Conservation (phyloP, 2,888 invertebrate species). For the Macroteleia sp. region DNA sequence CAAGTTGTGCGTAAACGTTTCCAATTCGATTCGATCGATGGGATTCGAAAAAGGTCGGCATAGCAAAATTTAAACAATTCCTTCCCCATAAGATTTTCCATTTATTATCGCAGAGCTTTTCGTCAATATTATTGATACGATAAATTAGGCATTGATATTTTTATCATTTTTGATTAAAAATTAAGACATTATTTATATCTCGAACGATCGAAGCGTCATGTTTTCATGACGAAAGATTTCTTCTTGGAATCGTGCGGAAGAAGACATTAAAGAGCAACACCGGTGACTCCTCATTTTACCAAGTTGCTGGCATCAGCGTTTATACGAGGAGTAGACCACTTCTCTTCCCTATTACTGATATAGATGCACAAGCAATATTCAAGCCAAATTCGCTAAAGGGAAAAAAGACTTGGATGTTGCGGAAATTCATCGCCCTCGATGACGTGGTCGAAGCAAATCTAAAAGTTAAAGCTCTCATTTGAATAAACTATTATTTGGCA, state of each 20-base stretch:
- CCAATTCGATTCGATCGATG: constrained; percentile 20
- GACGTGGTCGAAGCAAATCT: not conserved
- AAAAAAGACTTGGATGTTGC: not conserved
- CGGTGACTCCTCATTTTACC: constrained; percentile 47
- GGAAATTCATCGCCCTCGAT: not conserved
- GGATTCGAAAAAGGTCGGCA: constrained; percentile 1
- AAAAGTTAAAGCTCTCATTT: not conserved
- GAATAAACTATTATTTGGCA: not conserved
- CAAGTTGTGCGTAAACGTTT: constrained; percentile 37
- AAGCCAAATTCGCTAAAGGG: constrained; percentile 35
- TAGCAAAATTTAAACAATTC: constrained; percentile 23
- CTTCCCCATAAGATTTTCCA: not conserved
- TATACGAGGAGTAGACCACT: constrained; percentile 29
- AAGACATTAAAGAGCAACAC: constrained; percentile 46
- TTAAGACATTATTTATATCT: too few relatives aligned
- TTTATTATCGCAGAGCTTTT: not conserved
- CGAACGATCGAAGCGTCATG: too few relatives aligned
- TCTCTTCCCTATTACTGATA: constrained; percentile 29
- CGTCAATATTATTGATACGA: too few relatives aligned
- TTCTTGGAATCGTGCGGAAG: constrained; percentile 37
- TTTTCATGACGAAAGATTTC: constrained; percentile 38
- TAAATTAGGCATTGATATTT: too few relatives aligned
- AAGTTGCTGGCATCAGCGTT: constrained; percentile 54
- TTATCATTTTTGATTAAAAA: too few relatives aligned
- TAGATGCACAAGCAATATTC: constrained; percentile 53